phyloP scores from a whole-genome alignment of 2,113 vertebrate species.

The Sciurus niger region DNA sequence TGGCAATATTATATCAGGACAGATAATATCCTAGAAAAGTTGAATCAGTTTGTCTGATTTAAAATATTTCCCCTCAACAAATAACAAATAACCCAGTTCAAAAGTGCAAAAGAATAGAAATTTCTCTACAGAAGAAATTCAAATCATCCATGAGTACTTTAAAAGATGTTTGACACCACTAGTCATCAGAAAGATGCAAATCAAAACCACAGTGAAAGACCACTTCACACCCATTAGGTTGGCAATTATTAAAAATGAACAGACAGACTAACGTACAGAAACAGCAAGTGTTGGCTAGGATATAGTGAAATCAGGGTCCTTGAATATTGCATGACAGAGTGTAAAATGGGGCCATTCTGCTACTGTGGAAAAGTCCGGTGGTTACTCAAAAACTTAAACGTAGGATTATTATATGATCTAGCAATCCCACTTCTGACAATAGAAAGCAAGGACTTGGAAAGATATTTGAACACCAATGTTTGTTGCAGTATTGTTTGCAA shows the following conservation, averaged over 20 bases:
- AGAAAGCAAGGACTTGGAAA: not conserved
- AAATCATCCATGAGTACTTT: not conserved
- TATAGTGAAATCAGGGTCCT: not conserved
- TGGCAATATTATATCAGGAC: not conserved
- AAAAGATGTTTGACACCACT: not conserved
- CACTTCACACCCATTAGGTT: not conserved
- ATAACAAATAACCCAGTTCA: not conserved
- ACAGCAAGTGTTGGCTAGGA: not conserved
- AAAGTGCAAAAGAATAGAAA: not conserved
- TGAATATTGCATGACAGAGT: not conserved
- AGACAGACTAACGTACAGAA: not conserved
- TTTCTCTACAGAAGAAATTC: not conserved
- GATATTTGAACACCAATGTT: not conserved
- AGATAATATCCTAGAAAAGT: not conserved
- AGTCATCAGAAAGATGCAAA: not conserved
- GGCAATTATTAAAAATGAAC: not conserved
- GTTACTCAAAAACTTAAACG: not conserved
- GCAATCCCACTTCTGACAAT: not conserved
- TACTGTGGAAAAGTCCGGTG: not conserved
- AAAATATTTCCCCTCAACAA: conserved; percentile 1
- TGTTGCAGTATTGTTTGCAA: not conserved
- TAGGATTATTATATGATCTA: not conserved
- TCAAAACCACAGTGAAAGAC: not conserved
- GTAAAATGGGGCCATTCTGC: not conserved
- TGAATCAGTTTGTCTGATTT: not conserved